Evolutionary conservation across 2,113 vertebrate species (phyloP).

Genomic region (Vidua chalybeata): DNA sequence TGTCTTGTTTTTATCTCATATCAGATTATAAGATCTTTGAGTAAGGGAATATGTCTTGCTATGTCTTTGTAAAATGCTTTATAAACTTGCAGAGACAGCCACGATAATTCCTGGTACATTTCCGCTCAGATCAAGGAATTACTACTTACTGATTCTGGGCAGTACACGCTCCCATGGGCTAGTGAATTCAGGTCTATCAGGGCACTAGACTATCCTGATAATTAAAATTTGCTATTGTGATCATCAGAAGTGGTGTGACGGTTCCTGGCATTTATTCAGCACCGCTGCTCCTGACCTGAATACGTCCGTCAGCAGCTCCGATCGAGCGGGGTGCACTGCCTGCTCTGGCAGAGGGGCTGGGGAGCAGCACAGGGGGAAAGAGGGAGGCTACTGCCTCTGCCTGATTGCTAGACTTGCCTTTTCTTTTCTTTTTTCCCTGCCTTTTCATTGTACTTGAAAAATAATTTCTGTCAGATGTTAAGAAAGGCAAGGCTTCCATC

Average conservation of each 20-base stretch:
- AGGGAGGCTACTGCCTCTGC: not conserved
- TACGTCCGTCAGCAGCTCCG: not conserved
- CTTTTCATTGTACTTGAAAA: not conserved
- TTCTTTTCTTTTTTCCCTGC: not conserved
- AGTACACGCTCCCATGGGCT: not conserved
- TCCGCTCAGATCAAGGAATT: slow-evolving; percentile 39
- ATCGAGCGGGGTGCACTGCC: not conserved
- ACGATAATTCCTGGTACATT: slow-evolving; percentile 31
- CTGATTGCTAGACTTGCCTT: not conserved
- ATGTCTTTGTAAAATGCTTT: slow-evolving; percentile 53
- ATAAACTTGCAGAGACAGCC: slow-evolving; percentile 58
- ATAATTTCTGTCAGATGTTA: not conserved
- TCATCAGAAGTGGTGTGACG: not conserved
- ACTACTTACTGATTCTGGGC: not conserved
- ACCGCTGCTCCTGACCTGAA: not conserved
- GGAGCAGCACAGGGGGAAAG: not conserved
- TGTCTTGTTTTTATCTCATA: slow-evolving; percentile 57
- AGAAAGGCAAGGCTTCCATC: not conserved
- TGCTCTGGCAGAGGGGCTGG: not conserved
- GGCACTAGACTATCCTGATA: not conserved
- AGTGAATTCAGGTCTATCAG: slow-evolving; percentile 11
- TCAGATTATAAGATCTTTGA: slow-evolving; percentile 56
- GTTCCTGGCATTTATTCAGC: not conserved
- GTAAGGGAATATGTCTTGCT: slow-evolving; percentile 37
- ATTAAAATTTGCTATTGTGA: slow-evolving; percentile 21